Conservation (phyloP, 2,888 invertebrate genomes). For the Caenorhabditis sp. region DNA sequence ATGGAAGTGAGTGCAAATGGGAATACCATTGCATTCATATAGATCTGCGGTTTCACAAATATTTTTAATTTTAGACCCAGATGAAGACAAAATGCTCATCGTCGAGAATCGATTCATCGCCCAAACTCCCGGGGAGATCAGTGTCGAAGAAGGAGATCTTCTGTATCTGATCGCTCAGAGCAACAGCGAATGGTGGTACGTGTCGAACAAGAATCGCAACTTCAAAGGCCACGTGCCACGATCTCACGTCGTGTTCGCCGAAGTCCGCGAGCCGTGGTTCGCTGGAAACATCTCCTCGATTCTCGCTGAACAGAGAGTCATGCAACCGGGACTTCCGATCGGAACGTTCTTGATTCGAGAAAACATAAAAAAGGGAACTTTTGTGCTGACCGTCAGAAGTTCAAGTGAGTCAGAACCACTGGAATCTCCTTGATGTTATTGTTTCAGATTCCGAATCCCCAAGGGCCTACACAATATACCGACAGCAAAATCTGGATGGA, state of each 20-base stretch:
- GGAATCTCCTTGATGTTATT: background rate
- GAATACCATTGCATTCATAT: no score
- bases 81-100: slow-evolving; percentile 51
- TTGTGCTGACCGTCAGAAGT: slow-evolving; percentile 51
- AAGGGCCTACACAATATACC: slow-evolving; percentile 42
- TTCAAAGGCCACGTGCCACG: slow-evolving; percentile 50
- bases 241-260: slow-evolving; percentile 47
- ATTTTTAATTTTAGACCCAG: slow-evolving; percentile 35
- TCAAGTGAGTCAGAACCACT: slow-evolving; percentile 19
- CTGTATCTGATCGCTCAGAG: slow-evolving; percentile 47
- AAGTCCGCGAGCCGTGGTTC: slow-evolving; percentile 56
- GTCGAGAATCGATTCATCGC: slow-evolving; percentile 51
- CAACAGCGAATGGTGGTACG: slow-evolving; percentile 62
- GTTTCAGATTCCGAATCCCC: slow-evolving; percentile 37
- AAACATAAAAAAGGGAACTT: slow-evolving; percentile 35
- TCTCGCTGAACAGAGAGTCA: slow-evolving; percentile 46
- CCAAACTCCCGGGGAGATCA: slow-evolving; percentile 40
- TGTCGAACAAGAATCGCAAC: slow-evolving; percentile 32
- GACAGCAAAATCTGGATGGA: slow-evolving; percentile 21
- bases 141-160: slow-evolving; percentile 59
- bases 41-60: no score
- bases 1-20: slow-evolving; percentile 24
- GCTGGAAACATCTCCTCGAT: slow-evolving; percentile 62
- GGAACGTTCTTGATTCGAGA: slow-evolving; percentile 63
- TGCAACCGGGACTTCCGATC: slow-evolving; percentile 59